Conservation (phyloP, 2,113 vertebrate genomes). For the Dicaeum eximium region DNA sequence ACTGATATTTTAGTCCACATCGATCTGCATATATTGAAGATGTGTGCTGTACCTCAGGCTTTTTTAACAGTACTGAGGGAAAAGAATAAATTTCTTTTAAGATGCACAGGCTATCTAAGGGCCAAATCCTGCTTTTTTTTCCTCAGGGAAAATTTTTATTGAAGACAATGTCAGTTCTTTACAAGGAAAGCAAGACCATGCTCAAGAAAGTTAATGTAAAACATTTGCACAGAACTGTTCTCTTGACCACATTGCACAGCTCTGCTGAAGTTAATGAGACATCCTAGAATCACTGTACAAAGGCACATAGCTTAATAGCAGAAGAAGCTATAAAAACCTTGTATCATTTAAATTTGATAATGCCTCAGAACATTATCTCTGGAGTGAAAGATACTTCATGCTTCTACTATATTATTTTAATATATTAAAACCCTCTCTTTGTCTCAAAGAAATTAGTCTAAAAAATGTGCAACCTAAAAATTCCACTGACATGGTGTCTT, state of each 20-base stretch:
- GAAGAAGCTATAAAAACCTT: neutral
- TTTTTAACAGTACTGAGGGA: neutral
- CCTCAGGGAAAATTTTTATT: neutral
- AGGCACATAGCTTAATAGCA: neutral
- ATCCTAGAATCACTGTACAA: neutral
- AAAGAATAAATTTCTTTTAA: neutral
- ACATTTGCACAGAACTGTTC: neutral
- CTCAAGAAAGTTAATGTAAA: neutral
- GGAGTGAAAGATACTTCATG: neutral
- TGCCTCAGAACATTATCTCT: neutral
- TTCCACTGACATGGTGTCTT: neutral
- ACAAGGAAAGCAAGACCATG: neutral
- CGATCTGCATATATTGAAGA: neutral
- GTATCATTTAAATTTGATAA: neutral
- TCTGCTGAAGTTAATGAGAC: conserved; percentile 10
- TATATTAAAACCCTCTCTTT: neutral
- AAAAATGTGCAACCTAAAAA: neutral
- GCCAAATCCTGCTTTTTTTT: neutral
- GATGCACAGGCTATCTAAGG: neutral
- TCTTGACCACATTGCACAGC: neutral
- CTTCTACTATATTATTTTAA: neutral
- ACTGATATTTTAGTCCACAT: neutral
- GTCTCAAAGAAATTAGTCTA: neutral
- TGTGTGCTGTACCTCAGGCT: neutral
- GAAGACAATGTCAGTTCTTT: neutral